Percentiles rank a stretch among this genome's conserved stretches.
Conservation (phyloP, 2,797 vertebrate genomes). For the Rhynchonycteris naso region DNA sequence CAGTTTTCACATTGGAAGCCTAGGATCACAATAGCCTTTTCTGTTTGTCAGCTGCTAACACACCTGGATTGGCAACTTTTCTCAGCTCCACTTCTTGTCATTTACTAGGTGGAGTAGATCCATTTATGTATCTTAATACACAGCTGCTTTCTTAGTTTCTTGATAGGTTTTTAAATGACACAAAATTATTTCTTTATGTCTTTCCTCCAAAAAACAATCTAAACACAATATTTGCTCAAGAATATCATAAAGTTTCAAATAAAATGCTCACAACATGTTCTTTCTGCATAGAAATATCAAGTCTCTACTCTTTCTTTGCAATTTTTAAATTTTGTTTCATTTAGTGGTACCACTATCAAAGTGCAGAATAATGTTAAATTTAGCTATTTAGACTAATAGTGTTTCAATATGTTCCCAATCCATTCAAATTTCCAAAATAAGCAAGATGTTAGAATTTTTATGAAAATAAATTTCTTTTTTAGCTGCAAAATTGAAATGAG, state of each 20-base stretch:
- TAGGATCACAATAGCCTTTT: slow-evolving; percentile 54
- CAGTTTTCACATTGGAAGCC: slow-evolving; percentile 69
- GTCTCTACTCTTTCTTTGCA: not conserved
- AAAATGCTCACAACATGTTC: not conserved
- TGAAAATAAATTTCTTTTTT: slow-evolving; percentile 34
- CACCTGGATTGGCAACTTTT: slow-evolving; percentile 24
- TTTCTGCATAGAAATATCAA: slow-evolving; percentile 16
- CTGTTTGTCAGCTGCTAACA: slow-evolving; percentile 72
- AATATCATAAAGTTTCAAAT: not conserved
- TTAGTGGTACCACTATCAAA: not conserved
- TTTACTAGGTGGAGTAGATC: not conserved
- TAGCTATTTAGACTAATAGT: not conserved
- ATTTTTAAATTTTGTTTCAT: not conserved
- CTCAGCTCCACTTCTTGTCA: slow-evolving; percentile 50
- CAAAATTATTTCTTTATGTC: not conserved
- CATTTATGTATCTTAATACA: not conserved
- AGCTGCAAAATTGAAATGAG: slow-evolving; percentile 55
- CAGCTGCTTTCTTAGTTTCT: not conserved
- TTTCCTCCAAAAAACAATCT: not conserved
- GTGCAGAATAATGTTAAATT: slow-evolving; percentile 19
- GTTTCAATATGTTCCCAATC: not conserved
- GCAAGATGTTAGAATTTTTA: slow-evolving; percentile 33
- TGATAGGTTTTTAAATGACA: not conserved
- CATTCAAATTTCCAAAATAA: slow-evolving; percentile 36
- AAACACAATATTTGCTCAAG: not conserved